Conservation (phyloP, 2,797 vertebrate species). For the Emydoidea blandingii region DNA sequence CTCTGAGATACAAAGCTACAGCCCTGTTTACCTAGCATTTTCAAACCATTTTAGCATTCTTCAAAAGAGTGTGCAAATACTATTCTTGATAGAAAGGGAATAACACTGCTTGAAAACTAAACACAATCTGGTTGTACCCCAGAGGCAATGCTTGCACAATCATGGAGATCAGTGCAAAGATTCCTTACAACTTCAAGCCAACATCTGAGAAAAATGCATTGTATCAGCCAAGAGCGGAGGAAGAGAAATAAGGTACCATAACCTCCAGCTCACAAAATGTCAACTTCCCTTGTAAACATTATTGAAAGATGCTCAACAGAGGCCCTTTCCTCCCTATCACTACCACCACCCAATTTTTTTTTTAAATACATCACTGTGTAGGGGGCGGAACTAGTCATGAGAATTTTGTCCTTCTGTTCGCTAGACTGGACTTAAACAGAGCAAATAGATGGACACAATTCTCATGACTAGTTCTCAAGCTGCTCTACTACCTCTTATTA, state of each 20-base stretch:
- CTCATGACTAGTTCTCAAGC: neutral
- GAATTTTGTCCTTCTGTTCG: neutral
- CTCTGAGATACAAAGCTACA: neutral
- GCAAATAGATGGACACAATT: constrained; percentile 27
- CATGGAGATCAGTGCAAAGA: constrained; percentile 62
- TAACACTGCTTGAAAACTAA: constrained; percentile 56
- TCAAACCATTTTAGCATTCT: constrained; percentile 16
- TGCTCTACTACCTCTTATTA: neutral
- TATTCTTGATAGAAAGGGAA: constrained; percentile 46
- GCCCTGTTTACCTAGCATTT: neutral
- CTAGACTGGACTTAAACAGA: neutral
- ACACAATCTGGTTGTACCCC: constrained; percentile 49
- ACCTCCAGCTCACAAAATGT: neutral
- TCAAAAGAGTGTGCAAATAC: constrained; percentile 50
- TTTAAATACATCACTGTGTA: neutral
- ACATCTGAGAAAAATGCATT: constrained; percentile 38
- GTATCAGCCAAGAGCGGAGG: constrained; percentile 21
- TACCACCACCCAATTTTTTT: neutral
- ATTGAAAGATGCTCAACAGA: neutral
- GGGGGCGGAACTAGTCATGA: neutral
- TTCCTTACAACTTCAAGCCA: constrained; percentile 65
- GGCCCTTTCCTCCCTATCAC: neutral
- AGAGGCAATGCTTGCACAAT: constrained; percentile 40
- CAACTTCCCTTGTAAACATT: neutral
- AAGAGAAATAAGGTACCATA: constrained; percentile 17